A percentile compares a stretch with the other conserved stretches of the same genome.
Evolutionary conservation across 1,140 invertebrate species (phyloP).

Genomic region (Caenorhabditis inopinata): DNA sequence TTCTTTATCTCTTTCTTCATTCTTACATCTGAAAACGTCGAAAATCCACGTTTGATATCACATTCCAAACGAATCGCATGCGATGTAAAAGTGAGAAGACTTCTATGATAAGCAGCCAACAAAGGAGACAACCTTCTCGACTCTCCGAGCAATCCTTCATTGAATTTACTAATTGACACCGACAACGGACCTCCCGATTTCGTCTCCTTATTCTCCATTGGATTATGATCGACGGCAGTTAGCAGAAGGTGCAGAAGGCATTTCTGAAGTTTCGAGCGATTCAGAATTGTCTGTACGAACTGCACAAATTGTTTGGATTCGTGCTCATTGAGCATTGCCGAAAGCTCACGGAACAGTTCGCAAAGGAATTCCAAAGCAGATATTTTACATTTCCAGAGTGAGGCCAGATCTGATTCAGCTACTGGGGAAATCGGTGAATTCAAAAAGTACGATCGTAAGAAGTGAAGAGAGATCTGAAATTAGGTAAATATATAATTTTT

Average conservation of each 20-base stretch:
- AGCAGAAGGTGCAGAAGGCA: conserved; percentile 81
- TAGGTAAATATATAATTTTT: not conserved
- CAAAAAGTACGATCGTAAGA: conserved; percentile 63
- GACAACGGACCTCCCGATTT: conserved; percentile 71
- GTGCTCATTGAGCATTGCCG: conserved; percentile 77
- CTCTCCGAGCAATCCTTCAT: conserved; percentile 71
- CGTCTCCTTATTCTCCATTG: conserved; percentile 54
- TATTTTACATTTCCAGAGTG: conserved; percentile 64
- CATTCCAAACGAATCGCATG: conserved; percentile 79
- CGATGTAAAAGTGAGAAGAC: conserved; percentile 75
- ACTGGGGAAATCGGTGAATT: conserved; percentile 64
- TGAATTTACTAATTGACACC: conserved; percentile 81
- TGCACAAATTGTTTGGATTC: conserved; percentile 79
- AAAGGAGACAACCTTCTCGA: conserved; percentile 3
- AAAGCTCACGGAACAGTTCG: conserved; percentile 77
- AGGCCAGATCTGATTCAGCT: conserved; percentile 53
- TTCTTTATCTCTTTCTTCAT: not conserved
- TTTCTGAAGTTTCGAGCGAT: conserved; percentile 83
- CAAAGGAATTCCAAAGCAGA: conserved; percentile 76
- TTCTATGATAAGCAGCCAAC: conserved; percentile 74
- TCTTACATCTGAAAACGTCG: conserved; percentile 31
- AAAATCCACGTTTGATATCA: conserved; percentile 68
- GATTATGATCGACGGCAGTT: conserved; percentile 75
- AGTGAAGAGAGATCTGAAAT: conserved; percentile 59
- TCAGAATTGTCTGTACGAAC: conserved; percentile 80